These are phyloP conservation scores for Butorides virescens DNA, from an alignment of 2,113 vertebrate species.

Conservation along the genomic window DNA sequence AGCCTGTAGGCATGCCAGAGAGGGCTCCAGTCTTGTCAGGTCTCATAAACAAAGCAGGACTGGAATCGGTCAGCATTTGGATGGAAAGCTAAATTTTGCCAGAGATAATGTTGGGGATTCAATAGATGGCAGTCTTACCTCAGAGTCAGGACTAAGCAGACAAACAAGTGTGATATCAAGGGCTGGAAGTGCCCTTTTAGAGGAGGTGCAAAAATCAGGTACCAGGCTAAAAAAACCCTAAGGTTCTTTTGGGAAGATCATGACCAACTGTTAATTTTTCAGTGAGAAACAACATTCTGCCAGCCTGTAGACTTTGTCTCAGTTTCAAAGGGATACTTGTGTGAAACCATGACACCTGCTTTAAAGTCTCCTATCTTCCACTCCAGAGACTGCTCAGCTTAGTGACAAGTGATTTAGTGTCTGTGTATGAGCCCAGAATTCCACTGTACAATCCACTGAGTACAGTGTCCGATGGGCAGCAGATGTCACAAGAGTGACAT, in stretches of 20 bases:
- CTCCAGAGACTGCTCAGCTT: background rate
- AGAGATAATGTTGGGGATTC: background rate
- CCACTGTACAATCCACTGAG: background rate
- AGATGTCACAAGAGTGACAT: background rate
- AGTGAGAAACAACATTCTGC: background rate
- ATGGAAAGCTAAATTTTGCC: background rate
- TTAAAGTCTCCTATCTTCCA: background rate
- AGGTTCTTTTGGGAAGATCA: background rate
- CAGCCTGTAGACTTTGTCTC: background rate
- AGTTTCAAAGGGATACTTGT: background rate
- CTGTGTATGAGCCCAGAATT: background rate
- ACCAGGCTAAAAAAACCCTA: background rate
- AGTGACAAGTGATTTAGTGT: background rate
- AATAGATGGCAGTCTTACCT: constrained; percentile 43
- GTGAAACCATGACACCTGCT: background rate
- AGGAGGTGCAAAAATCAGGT: background rate
- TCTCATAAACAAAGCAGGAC: background rate
- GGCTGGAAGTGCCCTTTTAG: background rate
- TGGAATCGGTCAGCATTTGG: background rate
- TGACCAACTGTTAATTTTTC: background rate
- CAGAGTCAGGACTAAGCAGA: background rate
- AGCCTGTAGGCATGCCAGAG: background rate
- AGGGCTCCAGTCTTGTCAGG: background rate
- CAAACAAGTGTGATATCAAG: fast-evolving
- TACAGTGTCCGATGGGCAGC: background rate